These are phyloP conservation scores for Dendrolimus pini DNA, from an alignment of 2,888 invertebrate genomes.

Conservation along the genomic window DNA sequence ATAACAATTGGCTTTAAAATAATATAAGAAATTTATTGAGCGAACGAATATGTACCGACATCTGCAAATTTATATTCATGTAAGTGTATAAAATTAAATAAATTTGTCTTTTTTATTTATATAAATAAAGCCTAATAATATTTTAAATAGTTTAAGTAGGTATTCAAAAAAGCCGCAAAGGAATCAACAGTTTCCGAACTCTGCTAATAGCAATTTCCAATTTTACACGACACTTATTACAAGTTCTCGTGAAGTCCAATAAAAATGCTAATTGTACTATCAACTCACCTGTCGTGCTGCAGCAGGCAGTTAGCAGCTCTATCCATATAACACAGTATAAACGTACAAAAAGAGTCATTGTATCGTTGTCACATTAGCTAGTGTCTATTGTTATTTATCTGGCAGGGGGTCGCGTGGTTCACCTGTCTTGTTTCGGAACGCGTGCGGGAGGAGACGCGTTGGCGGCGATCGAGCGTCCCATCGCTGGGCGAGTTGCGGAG, in stretches of 20 bases:
- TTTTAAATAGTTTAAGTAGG: too few species aligned
- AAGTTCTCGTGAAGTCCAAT: slow-evolving; percentile 46
- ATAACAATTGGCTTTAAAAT: too few species aligned
- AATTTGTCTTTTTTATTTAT: too few species aligned
- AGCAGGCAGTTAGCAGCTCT: slow-evolving; percentile 55
- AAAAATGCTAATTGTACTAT: slow-evolving; percentile 61
- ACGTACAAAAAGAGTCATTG: slow-evolving; percentile 73
- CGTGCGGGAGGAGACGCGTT: slow-evolving; percentile 33
- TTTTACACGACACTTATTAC: slow-evolving; percentile 41
- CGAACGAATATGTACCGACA: too few species aligned
- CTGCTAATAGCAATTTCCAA: slow-evolving; percentile 23
- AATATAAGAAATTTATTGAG: too few species aligned
- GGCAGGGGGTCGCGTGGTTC: slow-evolving; percentile 32
- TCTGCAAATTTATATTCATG: too few species aligned
- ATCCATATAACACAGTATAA: slow-evolving; percentile 69
- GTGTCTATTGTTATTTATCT: slow-evolving; percentile 23
- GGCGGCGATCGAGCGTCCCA: slow-evolving; percentile 57
- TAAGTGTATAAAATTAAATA: too few species aligned
- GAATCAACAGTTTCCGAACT: slow-evolving; percentile 14
- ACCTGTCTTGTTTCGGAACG: slow-evolving; percentile 47
- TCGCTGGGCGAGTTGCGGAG: slow-evolving; percentile 50
- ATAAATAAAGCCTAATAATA: too few species aligned
- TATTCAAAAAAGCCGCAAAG: background rate
- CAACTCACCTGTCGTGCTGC: slow-evolving; percentile 65
- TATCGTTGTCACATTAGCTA: slow-evolving; percentile 43